Evolutionary conservation across 2,113 vertebrate species (phyloP).

Genomic region (Dasyurus viverrinus): DNA sequence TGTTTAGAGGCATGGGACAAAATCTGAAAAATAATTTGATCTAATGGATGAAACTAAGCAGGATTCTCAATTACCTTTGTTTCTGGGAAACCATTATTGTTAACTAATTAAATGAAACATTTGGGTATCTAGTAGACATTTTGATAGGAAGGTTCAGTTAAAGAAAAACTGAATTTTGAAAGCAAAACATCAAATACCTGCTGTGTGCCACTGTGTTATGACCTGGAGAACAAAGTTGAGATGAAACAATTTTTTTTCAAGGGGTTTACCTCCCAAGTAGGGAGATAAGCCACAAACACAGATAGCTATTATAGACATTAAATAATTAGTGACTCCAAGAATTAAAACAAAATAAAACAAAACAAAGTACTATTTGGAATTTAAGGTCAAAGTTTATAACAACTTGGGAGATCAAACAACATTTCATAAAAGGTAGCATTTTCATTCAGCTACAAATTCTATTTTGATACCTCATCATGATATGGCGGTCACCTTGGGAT

Average conservation of each 20-base stretch:
- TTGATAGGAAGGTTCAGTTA: constrained; percentile 31
- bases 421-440: not conserved
- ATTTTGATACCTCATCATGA: not conserved
- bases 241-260: not conserved
- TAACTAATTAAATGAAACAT: constrained; percentile 65
- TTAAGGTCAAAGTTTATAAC: not conserved
- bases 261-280: not conserved
- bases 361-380: not conserved
- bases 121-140: constrained; percentile 42
- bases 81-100: constrained; percentile 49
- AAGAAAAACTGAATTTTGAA: constrained; percentile 35
- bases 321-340: constrained; percentile 11
- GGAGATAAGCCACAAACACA: not conserved
- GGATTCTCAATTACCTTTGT: constrained; percentile 51
- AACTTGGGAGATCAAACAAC: not conserved
- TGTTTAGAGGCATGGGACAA: constrained; percentile 57
- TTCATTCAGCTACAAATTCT: not conserved
- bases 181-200: constrained; percentile 11
- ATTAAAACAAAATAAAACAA: not conserved
- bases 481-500: not conserved
- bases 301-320: not conserved
- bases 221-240: constrained; percentile 1
- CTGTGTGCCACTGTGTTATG: not conserved
- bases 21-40: constrained; percentile 58
- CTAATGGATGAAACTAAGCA: constrained; percentile 41